A percentile compares a stretch with the other conserved stretches of the same genome.
phyloP scores from a whole-genome alignment of 2,113 vertebrate species.

The Hucho hucho region DNA sequence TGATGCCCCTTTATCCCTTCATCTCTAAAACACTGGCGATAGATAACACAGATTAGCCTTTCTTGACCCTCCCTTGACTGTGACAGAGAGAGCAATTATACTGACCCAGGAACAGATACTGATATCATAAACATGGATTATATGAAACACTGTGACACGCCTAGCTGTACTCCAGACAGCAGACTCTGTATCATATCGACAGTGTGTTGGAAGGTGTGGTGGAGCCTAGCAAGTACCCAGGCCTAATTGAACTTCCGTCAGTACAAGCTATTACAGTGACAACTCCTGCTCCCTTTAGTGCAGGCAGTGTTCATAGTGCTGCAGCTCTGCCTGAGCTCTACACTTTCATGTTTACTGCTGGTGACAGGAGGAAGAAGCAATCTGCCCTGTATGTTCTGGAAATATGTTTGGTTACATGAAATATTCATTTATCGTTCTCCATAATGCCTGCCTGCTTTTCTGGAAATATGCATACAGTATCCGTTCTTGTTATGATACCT shows the following conservation, averaged over 20 bases:
- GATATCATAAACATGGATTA: conserved; percentile 25
- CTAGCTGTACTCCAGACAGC: neutral
- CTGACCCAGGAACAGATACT: neutral
- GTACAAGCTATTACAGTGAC: conserved; percentile 60
- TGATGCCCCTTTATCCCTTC: conserved; percentile 7
- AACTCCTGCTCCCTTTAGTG: conserved; percentile 36
- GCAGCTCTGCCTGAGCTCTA: conserved; percentile 39
- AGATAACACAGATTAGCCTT: neutral
- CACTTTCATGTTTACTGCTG: conserved; percentile 61
- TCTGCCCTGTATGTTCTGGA: conserved; percentile 42
- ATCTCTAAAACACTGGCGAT: conserved; percentile 8
- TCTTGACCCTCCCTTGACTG: neutral
- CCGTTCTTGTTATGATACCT: conserved; percentile 31
- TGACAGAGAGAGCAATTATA: conserved; percentile 1
- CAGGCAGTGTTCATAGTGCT: conserved; percentile 5
- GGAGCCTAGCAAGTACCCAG: conserved; percentile 37
- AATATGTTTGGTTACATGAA: conserved; percentile 67
- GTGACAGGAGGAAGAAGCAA: conserved; percentile 46
- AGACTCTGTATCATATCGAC: neutral
- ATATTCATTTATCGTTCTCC: conserved; percentile 57
- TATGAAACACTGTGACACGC: neutral
- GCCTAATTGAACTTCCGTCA: conserved; percentile 59
- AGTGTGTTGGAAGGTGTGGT: conserved; percentile 16
- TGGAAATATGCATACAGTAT: conserved; percentile 33
- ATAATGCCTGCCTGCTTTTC: conserved; percentile 28